Evolutionary conservation across 1,140 invertebrate species (phyloP).

Genomic region (Drosophila fuyamai): DNA sequence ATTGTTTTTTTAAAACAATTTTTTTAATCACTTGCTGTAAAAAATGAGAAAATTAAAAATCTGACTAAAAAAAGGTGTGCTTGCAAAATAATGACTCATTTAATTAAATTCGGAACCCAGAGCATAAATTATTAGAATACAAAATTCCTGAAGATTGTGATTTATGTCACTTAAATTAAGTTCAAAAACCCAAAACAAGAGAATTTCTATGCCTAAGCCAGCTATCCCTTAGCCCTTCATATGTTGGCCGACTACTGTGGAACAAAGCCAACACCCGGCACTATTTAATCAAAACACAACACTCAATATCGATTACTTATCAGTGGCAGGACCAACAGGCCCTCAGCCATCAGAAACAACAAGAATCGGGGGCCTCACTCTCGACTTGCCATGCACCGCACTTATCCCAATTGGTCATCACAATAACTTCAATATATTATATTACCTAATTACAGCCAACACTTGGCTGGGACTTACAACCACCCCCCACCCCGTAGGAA

Average conservation of each 20-base stretch:
- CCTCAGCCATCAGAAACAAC: constrained; percentile 11
- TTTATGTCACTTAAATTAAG: too few species aligned
- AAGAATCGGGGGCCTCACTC: neutral
- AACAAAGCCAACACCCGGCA: neutral
- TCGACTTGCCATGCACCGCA: constrained; percentile 1
- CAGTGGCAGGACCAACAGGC: constrained; percentile 1
- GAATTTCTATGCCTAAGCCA: too few species aligned
- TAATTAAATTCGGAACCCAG: too few species aligned
- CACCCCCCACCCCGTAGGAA: neutral
- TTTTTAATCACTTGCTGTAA: too few species aligned
- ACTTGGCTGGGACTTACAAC: neutral
- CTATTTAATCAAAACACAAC: constrained; percentile 4
- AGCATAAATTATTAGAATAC: too few species aligned
- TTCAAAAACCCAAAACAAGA: too few species aligned
- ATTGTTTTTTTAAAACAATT: too few species aligned
- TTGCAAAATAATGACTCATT: too few species aligned
- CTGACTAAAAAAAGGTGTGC: too few species aligned
- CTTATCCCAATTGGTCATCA: constrained; percentile 2
- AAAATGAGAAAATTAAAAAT: too few species aligned
- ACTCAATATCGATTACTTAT: constrained; percentile 7
- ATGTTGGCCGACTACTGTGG: neutral
- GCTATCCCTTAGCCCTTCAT: neutral
- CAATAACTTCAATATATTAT: constrained; percentile 18
- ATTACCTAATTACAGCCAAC: constrained; percentile 44
- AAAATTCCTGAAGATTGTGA: too few species aligned